These are phyloP conservation scores for Camponotus floridanus DNA, from an alignment of 1,140 invertebrate species.

Conservation along the genomic window DNA sequence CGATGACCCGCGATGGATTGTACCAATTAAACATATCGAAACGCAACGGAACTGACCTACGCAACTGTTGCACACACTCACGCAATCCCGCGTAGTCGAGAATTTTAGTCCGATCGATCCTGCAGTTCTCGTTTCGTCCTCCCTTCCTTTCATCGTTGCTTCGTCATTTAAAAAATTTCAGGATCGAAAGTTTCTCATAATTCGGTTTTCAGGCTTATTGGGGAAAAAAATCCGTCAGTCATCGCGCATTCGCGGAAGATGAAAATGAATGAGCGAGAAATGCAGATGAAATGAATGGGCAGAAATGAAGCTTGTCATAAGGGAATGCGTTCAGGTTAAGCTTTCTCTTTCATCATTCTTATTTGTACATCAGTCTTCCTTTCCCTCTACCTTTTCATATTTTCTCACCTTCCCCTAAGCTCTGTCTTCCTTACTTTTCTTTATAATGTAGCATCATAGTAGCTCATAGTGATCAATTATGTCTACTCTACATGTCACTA, in stretches of 20 bases:
- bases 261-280: slow-evolving; percentile 62
- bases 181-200: slow-evolving; percentile 18
- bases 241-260: slow-evolving; percentile 6
- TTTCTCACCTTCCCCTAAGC: not conserved
- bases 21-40: slow-evolving; percentile 13
- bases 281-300: slow-evolving; percentile 52
- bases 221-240: slow-evolving; percentile 34
- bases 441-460: not conserved
- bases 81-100: slow-evolving; percentile 12
- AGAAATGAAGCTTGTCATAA: slow-evolving; percentile 39
- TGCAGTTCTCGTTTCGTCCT: slow-evolving; percentile 9
- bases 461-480: slow-evolving; percentile 10
- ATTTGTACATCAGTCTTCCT: not conserved
- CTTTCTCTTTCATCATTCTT: slow-evolving; percentile 50
- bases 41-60: slow-evolving; percentile 69
- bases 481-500: not conserved
- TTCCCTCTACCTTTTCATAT: not conserved
- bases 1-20: slow-evolving; percentile 21
- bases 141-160: not conserved
- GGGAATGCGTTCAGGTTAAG: slow-evolving; percentile 13
- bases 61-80: slow-evolving; percentile 68
- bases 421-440: not conserved
- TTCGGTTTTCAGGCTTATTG: not conserved
- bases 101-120: slow-evolving; percentile 11
- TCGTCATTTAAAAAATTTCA: slow-evolving; percentile 44